Conservation (phyloP, 2,797 vertebrate species). For the Ctenopoma kingsleyae region DNA sequence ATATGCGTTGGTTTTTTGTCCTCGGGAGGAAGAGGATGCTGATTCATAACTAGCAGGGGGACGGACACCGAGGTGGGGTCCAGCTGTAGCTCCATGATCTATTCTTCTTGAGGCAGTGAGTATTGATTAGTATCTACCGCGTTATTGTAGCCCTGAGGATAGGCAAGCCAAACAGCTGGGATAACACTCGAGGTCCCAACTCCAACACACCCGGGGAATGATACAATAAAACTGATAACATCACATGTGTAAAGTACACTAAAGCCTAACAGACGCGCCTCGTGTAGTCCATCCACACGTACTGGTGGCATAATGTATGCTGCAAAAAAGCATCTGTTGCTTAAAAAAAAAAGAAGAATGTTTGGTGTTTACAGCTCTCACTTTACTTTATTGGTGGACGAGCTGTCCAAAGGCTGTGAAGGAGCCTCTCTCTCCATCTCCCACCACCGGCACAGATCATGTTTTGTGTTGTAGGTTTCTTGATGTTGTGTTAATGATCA, state of each 20-base stretch:
- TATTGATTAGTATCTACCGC: constrained; percentile 79
- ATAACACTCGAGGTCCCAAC: constrained; percentile 60
- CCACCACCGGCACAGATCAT: too few species aligned
- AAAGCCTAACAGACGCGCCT: constrained; percentile 3
- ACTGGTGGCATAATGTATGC: constrained; percentile 26
- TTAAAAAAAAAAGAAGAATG: not conserved
- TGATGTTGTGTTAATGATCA: too few species aligned
- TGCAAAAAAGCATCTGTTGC: not conserved
- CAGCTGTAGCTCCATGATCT: constrained; percentile 74
- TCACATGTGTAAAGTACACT: constrained; percentile 20
- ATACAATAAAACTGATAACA: constrained; percentile 23
- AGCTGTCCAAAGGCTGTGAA: too few species aligned
- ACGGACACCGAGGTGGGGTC: constrained; percentile 69
- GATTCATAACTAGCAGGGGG: constrained; percentile 79
- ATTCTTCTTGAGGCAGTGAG: constrained; percentile 64
- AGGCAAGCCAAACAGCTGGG: constrained; percentile 71
- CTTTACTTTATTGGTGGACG: constrained; percentile 3
- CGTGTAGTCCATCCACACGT: not conserved
- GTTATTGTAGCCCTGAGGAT: constrained; percentile 72
- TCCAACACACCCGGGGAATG: constrained; percentile 51
- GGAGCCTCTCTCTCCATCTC: too few species aligned
- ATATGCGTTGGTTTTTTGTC: constrained; percentile 38
- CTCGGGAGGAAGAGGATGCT: constrained; percentile 76
- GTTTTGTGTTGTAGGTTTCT: too few species aligned
- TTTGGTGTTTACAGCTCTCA: not conserved